Evolutionary conservation across 1,140 invertebrate species (phyloP), one percentile per base, ranked within the genome.

Genomic region (Eupristina koningsbergeri): DNA sequence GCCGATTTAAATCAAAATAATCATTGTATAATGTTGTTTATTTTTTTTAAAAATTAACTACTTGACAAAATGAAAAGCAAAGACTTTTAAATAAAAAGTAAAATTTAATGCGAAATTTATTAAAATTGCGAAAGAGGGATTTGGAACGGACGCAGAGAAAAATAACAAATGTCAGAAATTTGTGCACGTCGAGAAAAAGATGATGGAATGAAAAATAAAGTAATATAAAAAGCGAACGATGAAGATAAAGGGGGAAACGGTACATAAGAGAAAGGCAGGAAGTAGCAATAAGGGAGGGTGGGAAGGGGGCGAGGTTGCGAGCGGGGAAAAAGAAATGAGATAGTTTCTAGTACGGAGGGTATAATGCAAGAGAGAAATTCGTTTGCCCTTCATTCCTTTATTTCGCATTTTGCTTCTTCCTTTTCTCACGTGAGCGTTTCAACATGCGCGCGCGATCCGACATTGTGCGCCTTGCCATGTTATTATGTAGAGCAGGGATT

Each of bases 181-280:
- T 86, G 89, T 77, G 86, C 88, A 78, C 81, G 84, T 83, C 85
- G 87, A 81, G 87, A 87, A 89, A 87, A 87, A 89, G 85, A 86
- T 17, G 83, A 84, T 86, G 89, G 88, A 89, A 88, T 85, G 89
- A 89, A 89, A 88, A 87, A 87, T 82, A 82, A 82, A 82, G 58
- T 64, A 67, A 36, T 64, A 13, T 36, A 34, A 77, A 77, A 67
- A 41, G 53, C 45, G 76, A 78, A 74, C 36, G 76, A 45, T 76
- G 69, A 47, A 71, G 61, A 64, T 29, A 39, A n/a, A n/a, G n/a
- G 19, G 58, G 64, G 53, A 67, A 82, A 69, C 63, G 84, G 84
- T 53, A 86, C 34, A 77, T 34, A 34, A 76, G 47, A 58, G 74
- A 50, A 50, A 50, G 47, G 50, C 31, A 22, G n/a, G 31, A 50